A percentile compares a stretch with the other conserved stretches of the same genome.
Conservation (phyloP, 2,888 invertebrate genomes). For the Noctua janthina region DNA sequence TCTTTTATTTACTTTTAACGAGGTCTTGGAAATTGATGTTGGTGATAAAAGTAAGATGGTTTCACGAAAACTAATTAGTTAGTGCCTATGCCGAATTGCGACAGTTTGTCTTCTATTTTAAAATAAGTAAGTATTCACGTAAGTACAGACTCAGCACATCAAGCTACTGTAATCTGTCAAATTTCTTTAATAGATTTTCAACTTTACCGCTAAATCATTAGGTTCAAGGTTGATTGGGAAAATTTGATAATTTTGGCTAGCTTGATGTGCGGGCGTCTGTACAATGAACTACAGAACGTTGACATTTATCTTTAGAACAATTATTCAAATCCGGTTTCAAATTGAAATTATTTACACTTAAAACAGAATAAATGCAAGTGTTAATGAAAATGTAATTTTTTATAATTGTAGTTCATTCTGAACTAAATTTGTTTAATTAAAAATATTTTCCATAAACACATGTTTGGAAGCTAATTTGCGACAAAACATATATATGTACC, state of each 20-base stretch:
- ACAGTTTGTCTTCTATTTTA: conserved; percentile 21
- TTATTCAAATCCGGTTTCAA: background rate
- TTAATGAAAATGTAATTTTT: background rate
- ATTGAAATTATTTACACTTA: background rate
- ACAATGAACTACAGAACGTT: background rate
- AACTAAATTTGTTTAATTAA: background rate
- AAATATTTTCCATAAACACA: no score
- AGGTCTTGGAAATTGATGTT: conserved; percentile 40
- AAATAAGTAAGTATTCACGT: conserved; percentile 14
- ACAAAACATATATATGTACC: no score
- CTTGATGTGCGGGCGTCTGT: no score
- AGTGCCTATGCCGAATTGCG: conserved; percentile 18
- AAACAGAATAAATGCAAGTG: background rate
- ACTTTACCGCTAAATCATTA: no score
- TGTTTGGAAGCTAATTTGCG: background rate
- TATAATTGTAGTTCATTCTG: background rate
- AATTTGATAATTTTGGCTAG: no score
- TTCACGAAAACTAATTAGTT: conserved; percentile 43
- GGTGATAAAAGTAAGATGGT: conserved; percentile 37
- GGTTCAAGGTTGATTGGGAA: no score
- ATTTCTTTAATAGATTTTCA: no score
- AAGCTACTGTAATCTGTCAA: no score
- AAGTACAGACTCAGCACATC: no score
- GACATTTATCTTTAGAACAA: background rate
- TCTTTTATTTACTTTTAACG: conserved; percentile 49